Conservation (phyloP, 2,888 invertebrate genomes). For the Cremastinae sp. region DNA sequence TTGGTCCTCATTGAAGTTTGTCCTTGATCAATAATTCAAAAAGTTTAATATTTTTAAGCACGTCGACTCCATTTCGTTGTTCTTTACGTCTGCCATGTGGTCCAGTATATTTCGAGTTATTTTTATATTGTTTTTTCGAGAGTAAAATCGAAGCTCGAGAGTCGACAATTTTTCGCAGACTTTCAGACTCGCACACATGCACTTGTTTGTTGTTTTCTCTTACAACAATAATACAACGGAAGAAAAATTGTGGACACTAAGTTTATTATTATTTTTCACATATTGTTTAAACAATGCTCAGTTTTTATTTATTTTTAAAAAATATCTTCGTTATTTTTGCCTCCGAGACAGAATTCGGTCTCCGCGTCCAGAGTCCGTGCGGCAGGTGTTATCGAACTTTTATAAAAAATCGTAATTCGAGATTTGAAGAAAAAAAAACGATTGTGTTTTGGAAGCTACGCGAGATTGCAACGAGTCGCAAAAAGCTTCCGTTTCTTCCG, state of each 20-base stretch:
- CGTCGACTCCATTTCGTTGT: constrained; percentile 27
- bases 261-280: too few species aligned
- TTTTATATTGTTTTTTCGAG: neutral
- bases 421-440: too few species aligned
- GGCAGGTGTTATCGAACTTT: constrained; percentile 22
- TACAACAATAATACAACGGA: constrained; percentile 10
- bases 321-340: neutral
- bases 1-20: neutral
- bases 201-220: constrained; percentile 18
- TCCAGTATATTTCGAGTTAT: neutral
- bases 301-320: neutral
- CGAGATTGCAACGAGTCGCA: constrained; percentile 65
- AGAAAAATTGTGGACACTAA: neutral
- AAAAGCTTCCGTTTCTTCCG: constrained; percentile 28
- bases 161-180: neutral
- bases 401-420: too few species aligned
- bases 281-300: too few species aligned
- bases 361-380: neutral
- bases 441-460: constrained; percentile 37
- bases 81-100: constrained; percentile 13
- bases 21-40: neutral
- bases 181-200: constrained; percentile 35
- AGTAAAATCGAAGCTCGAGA: neutral
- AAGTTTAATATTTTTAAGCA: constrained; percentile 7
- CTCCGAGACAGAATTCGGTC: neutral